Evolutionary conservation across 2,888 invertebrate genomes (phyloP).

Genomic region (Loripinus fragilis): DNA sequence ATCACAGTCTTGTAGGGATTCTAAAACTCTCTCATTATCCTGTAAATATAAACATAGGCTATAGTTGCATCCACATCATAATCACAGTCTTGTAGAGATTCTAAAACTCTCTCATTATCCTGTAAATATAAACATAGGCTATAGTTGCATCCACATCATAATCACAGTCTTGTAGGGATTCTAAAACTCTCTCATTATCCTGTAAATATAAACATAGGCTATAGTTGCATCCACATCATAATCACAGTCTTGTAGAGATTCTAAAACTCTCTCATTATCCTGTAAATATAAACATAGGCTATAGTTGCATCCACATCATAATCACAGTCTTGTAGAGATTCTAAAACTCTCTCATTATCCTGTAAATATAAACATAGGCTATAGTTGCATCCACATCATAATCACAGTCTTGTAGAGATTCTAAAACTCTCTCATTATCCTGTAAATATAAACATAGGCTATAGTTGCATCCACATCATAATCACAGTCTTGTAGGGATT

Average conservation of each 20-base stretch:
- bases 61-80: slow-evolving; percentile 77
- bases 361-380: slow-evolving; percentile 62
- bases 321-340: slow-evolving; percentile 69
- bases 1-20: slow-evolving; percentile 69
- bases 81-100: slow-evolving; percentile 69
- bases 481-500: slow-evolving; percentile 69
- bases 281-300: slow-evolving; percentile 62
- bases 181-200: slow-evolving; percentile 68
- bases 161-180: slow-evolving; percentile 69
- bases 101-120: slow-evolving; percentile 68
- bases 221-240: slow-evolving; percentile 77
- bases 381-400: slow-evolving; percentile 77
- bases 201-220: slow-evolving; percentile 62
- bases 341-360: slow-evolving; percentile 68
- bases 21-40: slow-evolving; percentile 68
- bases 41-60: slow-evolving; percentile 62
- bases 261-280: slow-evolving; percentile 68
- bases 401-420: slow-evolving; percentile 69
- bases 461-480: slow-evolving; percentile 77
- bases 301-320: slow-evolving; percentile 77
- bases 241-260: slow-evolving; percentile 69
- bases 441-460: slow-evolving; percentile 62
- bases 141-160: slow-evolving; percentile 77
- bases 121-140: slow-evolving; percentile 62
- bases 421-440: slow-evolving; percentile 68